A percentile compares a stretch with the other conserved stretches of the same genome.
These are phyloP conservation scores for Scartelaos histophorus DNA, from an alignment of 2,113 vertebrate species.

Conservation along the genomic window DNA sequence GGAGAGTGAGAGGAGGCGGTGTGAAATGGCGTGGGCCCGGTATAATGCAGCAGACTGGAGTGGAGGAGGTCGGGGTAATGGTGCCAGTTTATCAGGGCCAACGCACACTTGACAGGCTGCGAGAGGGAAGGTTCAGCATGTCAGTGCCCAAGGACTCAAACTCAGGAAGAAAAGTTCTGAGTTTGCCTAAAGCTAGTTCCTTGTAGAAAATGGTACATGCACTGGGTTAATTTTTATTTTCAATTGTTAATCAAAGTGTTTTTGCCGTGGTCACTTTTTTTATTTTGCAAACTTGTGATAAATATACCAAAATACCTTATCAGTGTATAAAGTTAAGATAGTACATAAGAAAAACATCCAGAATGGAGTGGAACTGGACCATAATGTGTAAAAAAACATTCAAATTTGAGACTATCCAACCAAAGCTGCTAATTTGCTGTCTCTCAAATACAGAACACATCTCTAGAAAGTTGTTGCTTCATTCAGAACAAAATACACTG, in stretches of 20 bases:
- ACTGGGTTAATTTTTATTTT: not conserved
- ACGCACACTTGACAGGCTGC: conserved; percentile 55
- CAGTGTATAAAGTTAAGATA: too few relatives aligned
- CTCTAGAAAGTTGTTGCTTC: too few relatives aligned
- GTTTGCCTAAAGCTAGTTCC: conserved; percentile 6
- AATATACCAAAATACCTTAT: too few relatives aligned
- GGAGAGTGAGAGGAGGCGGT: conserved; percentile 54
- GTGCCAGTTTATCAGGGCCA: conserved; percentile 63
- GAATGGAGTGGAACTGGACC: too few relatives aligned
- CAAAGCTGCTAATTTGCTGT: too few relatives aligned
- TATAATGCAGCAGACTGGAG: conserved; percentile 59
- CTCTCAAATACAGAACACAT: too few relatives aligned
- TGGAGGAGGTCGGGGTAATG: conserved; percentile 65
- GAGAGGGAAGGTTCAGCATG: conserved; percentile 42
- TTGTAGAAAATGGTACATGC: too few relatives aligned
- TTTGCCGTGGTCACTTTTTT: not conserved
- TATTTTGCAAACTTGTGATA: not conserved
- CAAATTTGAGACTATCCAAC: too few relatives aligned
- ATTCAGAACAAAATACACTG: too few relatives aligned
- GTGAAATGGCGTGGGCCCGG: conserved; percentile 54
- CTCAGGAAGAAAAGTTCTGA: conserved; percentile 12
- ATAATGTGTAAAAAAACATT: too few relatives aligned
- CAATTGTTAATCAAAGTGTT: not conserved
- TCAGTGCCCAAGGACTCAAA: conserved; percentile 48
- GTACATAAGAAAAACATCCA: too few relatives aligned